These are phyloP conservation scores for Girardinus metallicus DNA, from an alignment of 2,797 vertebrate genomes.

Conservation along the genomic window DNA sequence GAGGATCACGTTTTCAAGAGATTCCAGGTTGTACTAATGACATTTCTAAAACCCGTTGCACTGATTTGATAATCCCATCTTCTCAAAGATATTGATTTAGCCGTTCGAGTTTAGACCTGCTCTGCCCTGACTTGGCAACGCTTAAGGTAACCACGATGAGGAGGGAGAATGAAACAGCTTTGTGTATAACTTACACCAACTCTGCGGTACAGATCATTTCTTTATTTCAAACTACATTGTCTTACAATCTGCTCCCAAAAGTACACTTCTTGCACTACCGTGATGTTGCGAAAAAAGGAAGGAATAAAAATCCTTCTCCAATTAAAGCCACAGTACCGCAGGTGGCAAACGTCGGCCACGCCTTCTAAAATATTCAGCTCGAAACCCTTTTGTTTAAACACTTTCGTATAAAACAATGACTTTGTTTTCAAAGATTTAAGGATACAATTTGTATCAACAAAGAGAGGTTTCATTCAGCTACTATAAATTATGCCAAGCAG, in stretches of 20 bases:
- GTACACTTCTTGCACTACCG: constrained; percentile 23
- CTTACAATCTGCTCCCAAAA: constrained; percentile 23
- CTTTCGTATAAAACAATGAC: constrained; percentile 78
- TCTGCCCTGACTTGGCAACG: neutral
- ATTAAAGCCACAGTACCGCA: constrained; percentile 40
- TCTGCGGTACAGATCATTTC: neutral
- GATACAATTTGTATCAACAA: constrained; percentile 99
- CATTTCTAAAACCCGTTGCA: neutral
- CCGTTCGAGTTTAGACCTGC: neutral
- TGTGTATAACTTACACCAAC: neutral
- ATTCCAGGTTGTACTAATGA: neutral
- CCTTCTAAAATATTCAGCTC: constrained; percentile 58
- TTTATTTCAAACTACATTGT: constrained; percentile 17
- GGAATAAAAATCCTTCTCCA: constrained; percentile 9
- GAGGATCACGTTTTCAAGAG: constrained; percentile 3
- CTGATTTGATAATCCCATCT: neutral
- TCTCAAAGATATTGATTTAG: neutral
- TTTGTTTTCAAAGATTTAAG: constrained; percentile 79
- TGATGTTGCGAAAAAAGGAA: neutral
- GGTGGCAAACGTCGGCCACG: constrained; percentile 46
- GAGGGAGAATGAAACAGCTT: neutral
- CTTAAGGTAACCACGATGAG: neutral
- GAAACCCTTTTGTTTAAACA: constrained; percentile 65
- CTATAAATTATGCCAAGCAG: constrained; percentile 21
- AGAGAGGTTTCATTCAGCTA: constrained; percentile 86